A percentile compares a stretch with the other conserved stretches of the same genome.
phyloP scores from a whole-genome alignment of 2,888 invertebrate genomes.

The Perithous albicinctus region DNA sequence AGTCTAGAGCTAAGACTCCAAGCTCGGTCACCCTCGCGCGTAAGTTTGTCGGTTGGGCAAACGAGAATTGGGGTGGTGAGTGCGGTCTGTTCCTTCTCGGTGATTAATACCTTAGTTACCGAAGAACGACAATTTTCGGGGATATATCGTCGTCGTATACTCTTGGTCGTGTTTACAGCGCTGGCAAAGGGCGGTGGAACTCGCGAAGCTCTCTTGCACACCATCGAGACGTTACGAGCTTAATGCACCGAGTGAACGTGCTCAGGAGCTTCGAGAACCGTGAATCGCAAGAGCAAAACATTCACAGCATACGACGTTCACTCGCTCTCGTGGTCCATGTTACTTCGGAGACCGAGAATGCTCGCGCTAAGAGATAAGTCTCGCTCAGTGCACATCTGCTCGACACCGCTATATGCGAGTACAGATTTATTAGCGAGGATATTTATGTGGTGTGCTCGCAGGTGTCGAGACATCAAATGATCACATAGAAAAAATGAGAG shows the following conservation, averaged over 20 bases:
- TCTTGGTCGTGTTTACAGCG: constrained; percentile 28
- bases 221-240: constrained; percentile 65
- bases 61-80: constrained; percentile 70
- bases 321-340: constrained; percentile 49
- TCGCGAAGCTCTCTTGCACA: constrained; percentile 29
- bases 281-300: constrained; percentile 63
- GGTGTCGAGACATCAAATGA: constrained; percentile 42
- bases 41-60: constrained; percentile 59
- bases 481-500: constrained; percentile 1
- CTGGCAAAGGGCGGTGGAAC: constrained; percentile 49
- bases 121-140: constrained; percentile 72
- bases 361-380: constrained; percentile 54
- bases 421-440: constrained; percentile 69
- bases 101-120: constrained; percentile 72
- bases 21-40: constrained; percentile 39
- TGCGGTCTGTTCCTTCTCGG: constrained; percentile 67
- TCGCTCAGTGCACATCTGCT: constrained; percentile 66
- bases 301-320: constrained; percentile 53
- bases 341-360: constrained; percentile 35
- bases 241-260: constrained; percentile 68
- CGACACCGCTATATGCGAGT: constrained; percentile 60
- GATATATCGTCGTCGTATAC: constrained; percentile 65
- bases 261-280: constrained; percentile 53
- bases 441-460: constrained; percentile 60
- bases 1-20: constrained; percentile 56